Evolutionary conservation across 2,888 invertebrate species (phyloP), one percentile per base, ranked within the genome.

Genomic region (Thera obeliscata): DNA sequence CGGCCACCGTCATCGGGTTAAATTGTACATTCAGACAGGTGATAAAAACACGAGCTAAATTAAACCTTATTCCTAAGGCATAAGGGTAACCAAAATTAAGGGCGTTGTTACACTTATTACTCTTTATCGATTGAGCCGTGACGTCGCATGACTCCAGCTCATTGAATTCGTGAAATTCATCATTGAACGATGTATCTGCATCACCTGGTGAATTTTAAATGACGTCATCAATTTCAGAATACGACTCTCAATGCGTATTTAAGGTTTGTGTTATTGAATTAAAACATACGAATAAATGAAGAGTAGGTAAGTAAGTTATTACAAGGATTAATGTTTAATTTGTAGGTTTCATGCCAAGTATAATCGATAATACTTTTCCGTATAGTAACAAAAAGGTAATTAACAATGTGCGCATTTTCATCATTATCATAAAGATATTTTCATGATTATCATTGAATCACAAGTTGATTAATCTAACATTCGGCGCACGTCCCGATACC

Each of bases 11-110:
- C 66, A 63, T 60, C 66, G 60, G 63, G 60, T 60, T 66, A 57
- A 66, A 69, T 68, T 69, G 63, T 69, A 62, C 69, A 62, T 56
- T 54, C 49, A 60, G 65, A 63, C 69, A 69, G 69, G 69, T 69
- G 69, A 61, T 35, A 64, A 49, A 62, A 66, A 43, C 56, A 11
- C n/a, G 5, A 22, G 5, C 60, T 0, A 64, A 63, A 56, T 1
- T 59, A 56, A 50, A 59, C 69, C 7, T 65, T 69, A 59, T 50
- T 50, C 11, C 46, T 2, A 49, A 5, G 46, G 12, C 3, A 33
- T 41, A 55, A 49, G 43, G 7, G 68, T 9, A 8, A 38, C 7
- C 3, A 49, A 36, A 55, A 55, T 55, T 43, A 5, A 46, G 48
- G 36, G 56, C 58, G 54, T 56, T 61, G 12, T 22, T 49, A 54